phyloP scores from a whole-genome alignment of 2,113 vertebrate genomes.

The Scartelaos histophorus region DNA sequence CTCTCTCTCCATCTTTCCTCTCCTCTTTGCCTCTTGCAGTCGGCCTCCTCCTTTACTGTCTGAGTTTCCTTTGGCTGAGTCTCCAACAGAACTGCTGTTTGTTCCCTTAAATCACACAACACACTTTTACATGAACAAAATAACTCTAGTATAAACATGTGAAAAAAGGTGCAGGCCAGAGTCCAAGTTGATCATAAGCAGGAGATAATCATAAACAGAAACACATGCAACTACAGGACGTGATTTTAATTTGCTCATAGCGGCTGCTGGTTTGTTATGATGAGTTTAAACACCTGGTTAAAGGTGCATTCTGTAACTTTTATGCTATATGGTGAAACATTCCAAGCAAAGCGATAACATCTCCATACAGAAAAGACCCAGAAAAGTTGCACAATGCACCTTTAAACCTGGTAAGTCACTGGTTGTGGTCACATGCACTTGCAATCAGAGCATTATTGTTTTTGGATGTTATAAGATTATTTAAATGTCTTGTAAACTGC shows the following conservation, averaged over 20 bases:
- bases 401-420: too few relatives aligned
- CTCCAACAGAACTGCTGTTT: neutral
- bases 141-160: neutral
- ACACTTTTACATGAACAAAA: neutral
- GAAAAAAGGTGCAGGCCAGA: neutral
- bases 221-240: neutral
- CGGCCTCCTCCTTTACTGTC: slow-evolving; percentile 20
- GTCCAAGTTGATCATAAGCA: neutral
- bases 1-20: slow-evolving; percentile 57
- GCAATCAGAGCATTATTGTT: too few relatives aligned
- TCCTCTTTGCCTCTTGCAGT: slow-evolving; percentile 62
- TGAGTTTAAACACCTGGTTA: too few relatives aligned
- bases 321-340: too few relatives aligned
- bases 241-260: neutral
- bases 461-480: too few relatives aligned
- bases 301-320: too few relatives aligned
- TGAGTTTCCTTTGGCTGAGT: neutral
- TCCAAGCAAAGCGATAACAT: too few relatives aligned
- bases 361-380: too few relatives aligned
- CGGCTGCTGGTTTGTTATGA: neutral
- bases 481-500: too few relatives aligned
- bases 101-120: slow-evolving; percentile 21
- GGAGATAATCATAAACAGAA: neutral
- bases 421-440: too few relatives aligned
- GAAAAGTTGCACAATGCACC: too few relatives aligned